Percentiles rank a stretch among this genome's conserved stretches.
These are phyloP conservation scores for Cyanoramphus novaezelandiae DNA, from an alignment of 2,113 vertebrate species.

Conservation along the genomic window DNA sequence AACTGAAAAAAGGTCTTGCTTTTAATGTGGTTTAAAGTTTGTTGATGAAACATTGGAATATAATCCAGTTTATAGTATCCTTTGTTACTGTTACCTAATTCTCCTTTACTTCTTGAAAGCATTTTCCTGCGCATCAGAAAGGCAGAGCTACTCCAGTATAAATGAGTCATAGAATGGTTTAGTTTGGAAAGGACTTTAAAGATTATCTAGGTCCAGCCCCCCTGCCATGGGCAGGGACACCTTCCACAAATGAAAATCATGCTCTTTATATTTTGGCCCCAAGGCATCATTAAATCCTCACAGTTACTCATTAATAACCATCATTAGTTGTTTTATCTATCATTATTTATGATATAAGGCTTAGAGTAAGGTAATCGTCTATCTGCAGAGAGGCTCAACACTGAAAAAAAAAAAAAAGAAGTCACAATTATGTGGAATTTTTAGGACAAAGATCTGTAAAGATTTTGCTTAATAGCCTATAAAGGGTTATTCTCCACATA, in stretches of 20 bases:
- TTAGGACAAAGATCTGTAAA: background rate
- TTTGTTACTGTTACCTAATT: background rate
- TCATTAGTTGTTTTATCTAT: background rate
- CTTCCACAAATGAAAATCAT: background rate
- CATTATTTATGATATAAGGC: background rate
- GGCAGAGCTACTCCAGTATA: background rate
- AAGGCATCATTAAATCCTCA: background rate
- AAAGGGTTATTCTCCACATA: background rate
- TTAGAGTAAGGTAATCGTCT: background rate
- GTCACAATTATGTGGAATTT: background rate
- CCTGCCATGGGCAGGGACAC: background rate
- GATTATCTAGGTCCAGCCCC: background rate
- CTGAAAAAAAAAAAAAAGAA: background rate
- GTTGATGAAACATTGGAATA: background rate
- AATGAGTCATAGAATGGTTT: background rate
- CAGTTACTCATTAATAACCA: background rate
- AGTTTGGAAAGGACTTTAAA: background rate
- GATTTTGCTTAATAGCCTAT: background rate
- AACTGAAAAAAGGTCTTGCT: background rate
- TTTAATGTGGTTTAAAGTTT: background rate
- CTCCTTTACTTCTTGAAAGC: background rate
- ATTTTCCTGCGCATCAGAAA: background rate
- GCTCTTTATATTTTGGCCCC: background rate
- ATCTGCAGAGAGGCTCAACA: background rate
- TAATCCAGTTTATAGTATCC: background rate